Base-by-base conservation (phyloP, 1,140 invertebrate genomes). In the Potamilus streckersoni region DNA sequence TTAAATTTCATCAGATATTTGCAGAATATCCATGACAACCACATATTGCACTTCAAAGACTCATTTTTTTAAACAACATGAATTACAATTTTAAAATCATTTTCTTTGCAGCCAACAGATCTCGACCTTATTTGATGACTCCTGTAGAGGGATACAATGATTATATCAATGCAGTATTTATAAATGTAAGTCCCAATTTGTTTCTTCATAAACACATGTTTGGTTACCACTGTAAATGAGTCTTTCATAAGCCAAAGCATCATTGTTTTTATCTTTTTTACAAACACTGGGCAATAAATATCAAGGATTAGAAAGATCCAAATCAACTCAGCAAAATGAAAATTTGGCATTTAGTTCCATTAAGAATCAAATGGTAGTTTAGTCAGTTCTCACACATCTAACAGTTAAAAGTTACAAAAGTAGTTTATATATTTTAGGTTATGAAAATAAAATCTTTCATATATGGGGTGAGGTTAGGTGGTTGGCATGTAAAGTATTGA, bases 81-180 rank as follows among this genome's bases (percentile, higher is more conserved):
- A 69, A 76, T 49, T 76, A 27, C 17, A 68, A 55, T 55, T 69
- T 14, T 66, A 56, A 57, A 65, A 68, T 56, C 67, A 17, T 60
- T 73, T 71, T 6, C 61, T 55, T 81, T 79, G 57, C 78, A 86
- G 86, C 87, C 38, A 89, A 90, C 75, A 78, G 86, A 67, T 82
- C 81, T 75, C 79, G 87, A 62, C 86, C 87, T 31, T 87, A 83
- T 69, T 76, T 88, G 55, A 86, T 83, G 77, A 86, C 86, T 14
- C 80, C 82, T 55, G 79, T 73, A 16, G 84, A 86, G 19, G 86
- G 84, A n/a, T 76, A 82, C 58, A 90, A 88, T 68, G 85, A 88
- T 77, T 90, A 90, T 78, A 89, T 90, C 64, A 90, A 90, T 80
- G 89, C 87, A 68, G 86, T 88, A n/a, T 89, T 88, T 71, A 63